phyloP scores from a whole-genome alignment of 2,888 invertebrate genomes.

The Dynastes hyllus region DNA sequence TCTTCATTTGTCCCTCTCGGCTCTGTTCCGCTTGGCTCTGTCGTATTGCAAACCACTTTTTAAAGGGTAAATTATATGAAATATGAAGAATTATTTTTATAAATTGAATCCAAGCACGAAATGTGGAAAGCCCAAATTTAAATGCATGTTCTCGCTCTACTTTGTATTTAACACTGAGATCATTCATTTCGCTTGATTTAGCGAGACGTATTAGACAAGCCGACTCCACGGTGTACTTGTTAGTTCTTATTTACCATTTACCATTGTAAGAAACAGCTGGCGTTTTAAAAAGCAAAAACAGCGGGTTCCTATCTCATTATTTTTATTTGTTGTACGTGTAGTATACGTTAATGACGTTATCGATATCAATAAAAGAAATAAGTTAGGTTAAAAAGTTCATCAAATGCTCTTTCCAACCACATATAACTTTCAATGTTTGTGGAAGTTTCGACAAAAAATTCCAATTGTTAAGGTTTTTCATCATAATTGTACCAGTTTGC shows the following conservation, averaged over 20 bases:
- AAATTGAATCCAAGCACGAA: constrained; percentile 4
- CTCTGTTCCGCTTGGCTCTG: background rate
- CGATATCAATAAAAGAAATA: background rate
- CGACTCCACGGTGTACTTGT: too few species aligned
- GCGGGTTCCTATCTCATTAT: too few species aligned
- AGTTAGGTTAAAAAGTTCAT: too few species aligned
- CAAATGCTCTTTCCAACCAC: too few species aligned
- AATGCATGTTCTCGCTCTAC: background rate
- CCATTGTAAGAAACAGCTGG: too few species aligned
- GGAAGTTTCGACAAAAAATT: too few species aligned
- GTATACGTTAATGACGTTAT: background rate
- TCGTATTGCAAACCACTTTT: background rate
- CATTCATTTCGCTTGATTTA: background rate
- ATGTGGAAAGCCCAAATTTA: background rate
- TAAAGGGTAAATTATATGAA: constrained; percentile 15
- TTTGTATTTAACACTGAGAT: background rate
- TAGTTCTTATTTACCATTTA: too few species aligned
- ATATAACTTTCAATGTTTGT: too few species aligned
- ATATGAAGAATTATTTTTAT: constrained; percentile 6
- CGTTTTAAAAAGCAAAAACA: too few species aligned
- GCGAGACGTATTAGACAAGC: background rate
- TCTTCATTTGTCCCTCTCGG: constrained; percentile 3
- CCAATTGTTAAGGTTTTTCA: too few species aligned
- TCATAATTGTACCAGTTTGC: too few species aligned
- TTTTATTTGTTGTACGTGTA: background rate